Conservation (phyloP, 1,140 invertebrate genomes). For the Papilio aristodemus region DNA sequence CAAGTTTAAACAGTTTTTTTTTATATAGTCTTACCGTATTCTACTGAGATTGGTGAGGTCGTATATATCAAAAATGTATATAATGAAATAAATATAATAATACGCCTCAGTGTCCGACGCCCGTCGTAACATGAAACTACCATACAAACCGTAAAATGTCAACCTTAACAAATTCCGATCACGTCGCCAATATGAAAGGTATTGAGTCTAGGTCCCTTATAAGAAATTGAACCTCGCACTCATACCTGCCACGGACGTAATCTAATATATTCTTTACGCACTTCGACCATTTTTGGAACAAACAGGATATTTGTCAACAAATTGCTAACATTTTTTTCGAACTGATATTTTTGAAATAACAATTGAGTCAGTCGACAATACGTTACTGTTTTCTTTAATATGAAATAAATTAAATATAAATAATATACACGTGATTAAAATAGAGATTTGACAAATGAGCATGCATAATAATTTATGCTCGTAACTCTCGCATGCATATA, state of each 20-base stretch:
- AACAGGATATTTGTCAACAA: conserved; percentile 15
- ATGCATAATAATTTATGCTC: no score
- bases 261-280: conserved; percentile 24
- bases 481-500: no score
- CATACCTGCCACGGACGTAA: conserved; percentile 23
- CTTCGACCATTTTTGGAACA: background rate
- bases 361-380: background rate
- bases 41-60: no score
- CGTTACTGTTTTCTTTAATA: no score
- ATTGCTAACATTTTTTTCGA: conserved; percentile 9
- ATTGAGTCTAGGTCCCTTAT: conserved; percentile 31
- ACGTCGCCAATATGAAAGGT: conserved; percentile 33
- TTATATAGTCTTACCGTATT: no score
- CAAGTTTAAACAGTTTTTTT: no score
- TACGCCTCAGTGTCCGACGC: background rate
- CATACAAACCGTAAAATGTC: conserved; percentile 11
- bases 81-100: no score
- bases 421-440: no score
- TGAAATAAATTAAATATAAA: no score
- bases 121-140: conserved; percentile 12
- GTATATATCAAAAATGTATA: no score
- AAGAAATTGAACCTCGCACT: conserved; percentile 20
- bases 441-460: no score
- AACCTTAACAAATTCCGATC: conserved; percentile 22
- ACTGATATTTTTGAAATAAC: conserved; percentile 1